Evolutionary conservation across 2,888 invertebrate genomes (phyloP).

Genomic region (Cynaeus angustus): DNA sequence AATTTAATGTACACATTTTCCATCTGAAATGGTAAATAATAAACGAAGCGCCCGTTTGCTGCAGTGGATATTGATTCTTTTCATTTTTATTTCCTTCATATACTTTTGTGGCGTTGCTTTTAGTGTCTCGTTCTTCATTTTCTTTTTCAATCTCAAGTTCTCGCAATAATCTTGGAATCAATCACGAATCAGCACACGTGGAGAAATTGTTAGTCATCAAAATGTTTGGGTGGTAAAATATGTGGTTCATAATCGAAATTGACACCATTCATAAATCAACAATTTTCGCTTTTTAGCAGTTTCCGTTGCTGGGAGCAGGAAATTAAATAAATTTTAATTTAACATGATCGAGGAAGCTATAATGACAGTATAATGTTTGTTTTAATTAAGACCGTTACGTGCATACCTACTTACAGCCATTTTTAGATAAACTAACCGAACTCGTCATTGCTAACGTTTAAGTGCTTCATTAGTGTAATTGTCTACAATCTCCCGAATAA

Average conservation of each 20-base stretch:
- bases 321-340: constrained; percentile 39
- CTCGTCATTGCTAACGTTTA: constrained; percentile 20
- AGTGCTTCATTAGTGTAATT: constrained; percentile 38
- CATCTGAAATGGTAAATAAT: constrained; percentile 28
- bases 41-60: constrained; percentile 19
- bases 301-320: constrained; percentile 4
- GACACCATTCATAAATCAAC: constrained; percentile 22
- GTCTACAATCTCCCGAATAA: constrained; percentile 29
- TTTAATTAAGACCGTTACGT: constrained; percentile 28
- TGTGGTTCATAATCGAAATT: constrained; percentile 8
- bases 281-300: constrained; percentile 14
- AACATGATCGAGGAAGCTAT: constrained; percentile 22
- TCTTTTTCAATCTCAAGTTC: constrained; percentile 31
- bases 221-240: background rate
- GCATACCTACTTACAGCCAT: constrained; percentile 18
- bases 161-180: constrained; percentile 10
- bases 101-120: constrained; percentile 24
- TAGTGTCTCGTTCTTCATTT: constrained; percentile 26
- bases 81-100: constrained; percentile 27
- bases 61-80: constrained; percentile 24
- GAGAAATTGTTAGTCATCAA: constrained; percentile 1
- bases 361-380: constrained; percentile 15
- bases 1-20: constrained; percentile 18
- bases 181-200: constrained; percentile 15
- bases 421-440: constrained; percentile 17